Conservation (phyloP, 2,113 vertebrate genomes). For the Leptobrachium leishanense region DNA sequence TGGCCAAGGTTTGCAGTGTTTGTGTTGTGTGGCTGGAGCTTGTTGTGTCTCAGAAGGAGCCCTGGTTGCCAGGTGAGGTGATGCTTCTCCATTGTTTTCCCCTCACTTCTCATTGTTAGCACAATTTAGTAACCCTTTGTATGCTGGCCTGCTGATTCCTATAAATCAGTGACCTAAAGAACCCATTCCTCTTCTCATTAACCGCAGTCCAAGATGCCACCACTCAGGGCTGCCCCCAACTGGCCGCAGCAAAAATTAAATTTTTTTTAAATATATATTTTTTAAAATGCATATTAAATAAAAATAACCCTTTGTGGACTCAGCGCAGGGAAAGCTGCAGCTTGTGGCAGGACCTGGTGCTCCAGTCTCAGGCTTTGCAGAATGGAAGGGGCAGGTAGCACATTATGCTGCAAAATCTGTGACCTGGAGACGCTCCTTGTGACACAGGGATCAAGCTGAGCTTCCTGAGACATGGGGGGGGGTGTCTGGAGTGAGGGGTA, state of each 20-base stretch:
- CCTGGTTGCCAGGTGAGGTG: conserved; percentile 24
- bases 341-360: background rate
- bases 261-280: too few relatives aligned
- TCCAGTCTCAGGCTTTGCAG: background rate
- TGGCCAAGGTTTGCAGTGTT: background rate
- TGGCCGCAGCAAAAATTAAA: too few relatives aligned
- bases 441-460: too few relatives aligned
- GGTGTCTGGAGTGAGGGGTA: too few relatives aligned
- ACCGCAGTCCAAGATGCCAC: too few relatives aligned
- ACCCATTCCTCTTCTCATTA: too few relatives aligned
- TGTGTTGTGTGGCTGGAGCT: conserved; percentile 17
- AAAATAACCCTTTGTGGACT: background rate
- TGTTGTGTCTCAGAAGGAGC: conserved; percentile 13
- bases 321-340: background rate
- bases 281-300: too few relatives aligned
- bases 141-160: too few relatives aligned
- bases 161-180: too few relatives aligned
- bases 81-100: conserved; percentile 15
- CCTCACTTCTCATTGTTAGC: background rate
- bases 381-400: background rate
- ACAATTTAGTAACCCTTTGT: too few relatives aligned
- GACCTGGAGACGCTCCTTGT: too few relatives aligned
- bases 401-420: background rate
- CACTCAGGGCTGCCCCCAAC: background rate
- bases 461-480: too few relatives aligned